Evolutionary conservation across 2,888 invertebrate genomes (phyloP).

Genomic region (Yponomeuta cagnagella): DNA sequence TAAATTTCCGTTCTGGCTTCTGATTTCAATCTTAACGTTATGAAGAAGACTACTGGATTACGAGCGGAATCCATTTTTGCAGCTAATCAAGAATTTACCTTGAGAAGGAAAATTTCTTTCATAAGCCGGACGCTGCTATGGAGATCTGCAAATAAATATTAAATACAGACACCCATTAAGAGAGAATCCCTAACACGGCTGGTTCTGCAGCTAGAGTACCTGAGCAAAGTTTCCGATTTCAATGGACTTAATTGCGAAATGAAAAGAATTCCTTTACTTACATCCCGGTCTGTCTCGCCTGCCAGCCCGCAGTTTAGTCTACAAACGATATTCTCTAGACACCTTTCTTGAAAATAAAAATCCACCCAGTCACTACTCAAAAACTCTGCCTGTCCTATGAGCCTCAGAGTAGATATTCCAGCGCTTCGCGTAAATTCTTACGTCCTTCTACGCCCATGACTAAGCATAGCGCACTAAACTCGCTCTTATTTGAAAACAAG

Average conservation of each 20-base stretch:
- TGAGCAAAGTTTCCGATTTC: conserved; percentile 32
- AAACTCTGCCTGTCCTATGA: conserved; percentile 21
- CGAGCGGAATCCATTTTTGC: too few relatives aligned
- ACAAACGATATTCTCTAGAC: conserved; percentile 42
- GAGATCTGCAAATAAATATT: neutral
- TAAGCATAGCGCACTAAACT: conserved; percentile 24
- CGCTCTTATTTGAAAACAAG: conserved; percentile 20
- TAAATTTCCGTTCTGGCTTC: too few relatives aligned
- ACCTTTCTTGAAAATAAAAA: conserved; percentile 15
- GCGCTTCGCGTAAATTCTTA: conserved; percentile 27
- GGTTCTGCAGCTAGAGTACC: neutral
- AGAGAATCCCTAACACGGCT: neutral
- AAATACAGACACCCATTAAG: neutral
- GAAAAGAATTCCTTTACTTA: conserved; percentile 59
- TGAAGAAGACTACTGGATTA: too few relatives aligned
- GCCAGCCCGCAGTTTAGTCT: conserved; percentile 55
- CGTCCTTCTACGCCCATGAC: conserved; percentile 27
- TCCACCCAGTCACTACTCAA: conserved; percentile 13
- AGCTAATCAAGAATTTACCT: too few relatives aligned
- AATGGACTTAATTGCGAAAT: conserved; percentile 62
- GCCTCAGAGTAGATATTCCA: conserved; percentile 26
- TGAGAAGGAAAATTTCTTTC: too few relatives aligned
- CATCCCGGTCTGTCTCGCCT: conserved; percentile 50
- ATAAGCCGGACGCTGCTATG: too few relatives aligned
- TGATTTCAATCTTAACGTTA: too few relatives aligned